These are phyloP conservation scores for Carterocephalus palaemon DNA, from an alignment of 2,888 invertebrate species.

Conservation along the genomic window DNA sequence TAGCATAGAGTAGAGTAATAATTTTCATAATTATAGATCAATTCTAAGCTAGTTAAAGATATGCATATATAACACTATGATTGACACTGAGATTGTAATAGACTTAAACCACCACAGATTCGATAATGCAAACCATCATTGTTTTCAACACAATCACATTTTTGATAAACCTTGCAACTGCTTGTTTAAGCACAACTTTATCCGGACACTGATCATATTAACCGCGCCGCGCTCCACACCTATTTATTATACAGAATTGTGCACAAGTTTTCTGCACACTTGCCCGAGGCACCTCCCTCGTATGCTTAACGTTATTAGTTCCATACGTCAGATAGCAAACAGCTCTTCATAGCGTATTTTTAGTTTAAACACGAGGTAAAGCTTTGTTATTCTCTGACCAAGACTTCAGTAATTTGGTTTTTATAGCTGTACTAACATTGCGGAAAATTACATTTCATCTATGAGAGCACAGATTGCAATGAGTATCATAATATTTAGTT, in stretches of 20 bases:
- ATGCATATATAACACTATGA: no score
- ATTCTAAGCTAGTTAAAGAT: no score
- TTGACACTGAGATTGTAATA: no score
- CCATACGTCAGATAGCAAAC: constrained; percentile 15
- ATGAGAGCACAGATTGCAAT: background rate
- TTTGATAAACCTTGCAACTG: no score
- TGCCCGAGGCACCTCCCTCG: background rate
- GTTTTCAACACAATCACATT: no score
- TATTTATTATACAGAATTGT: constrained; percentile 20
- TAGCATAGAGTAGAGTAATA: no score
- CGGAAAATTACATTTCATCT: background rate
- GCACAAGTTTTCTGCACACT: constrained; percentile 16
- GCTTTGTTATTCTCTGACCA: constrained; percentile 5
- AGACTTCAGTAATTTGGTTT: constrained; percentile 5
- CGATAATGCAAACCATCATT: no score
- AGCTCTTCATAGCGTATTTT: constrained; percentile 7
- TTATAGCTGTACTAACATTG: no score
- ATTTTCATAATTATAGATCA: no score
- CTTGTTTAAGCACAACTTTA: constrained; percentile 12
- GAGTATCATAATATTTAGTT: background rate
- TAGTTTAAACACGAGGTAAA: background rate
- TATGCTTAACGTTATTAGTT: constrained; percentile 24
- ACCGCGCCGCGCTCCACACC: constrained; percentile 8
- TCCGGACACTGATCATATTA: constrained; percentile 16
- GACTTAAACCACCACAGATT: no score